Evolutionary conservation across 1,140 invertebrate species (phyloP).

Genomic region (Brachionus koreanus): DNA sequence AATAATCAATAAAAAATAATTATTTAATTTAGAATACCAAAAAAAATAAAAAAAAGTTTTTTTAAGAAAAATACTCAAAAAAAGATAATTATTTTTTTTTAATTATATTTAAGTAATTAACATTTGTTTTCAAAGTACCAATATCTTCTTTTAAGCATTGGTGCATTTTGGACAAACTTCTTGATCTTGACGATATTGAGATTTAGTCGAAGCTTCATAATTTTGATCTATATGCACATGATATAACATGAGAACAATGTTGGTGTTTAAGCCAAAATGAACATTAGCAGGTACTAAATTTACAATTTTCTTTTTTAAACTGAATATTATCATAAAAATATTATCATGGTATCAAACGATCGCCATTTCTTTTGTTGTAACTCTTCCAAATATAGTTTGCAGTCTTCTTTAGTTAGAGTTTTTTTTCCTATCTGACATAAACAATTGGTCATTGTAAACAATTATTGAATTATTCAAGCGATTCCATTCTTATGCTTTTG

Average conservation of each 20-base stretch:
- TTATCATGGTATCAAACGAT: background rate
- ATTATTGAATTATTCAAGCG: background rate
- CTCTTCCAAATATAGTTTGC: background rate
- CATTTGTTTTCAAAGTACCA: too few species aligned
- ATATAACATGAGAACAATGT: background rate
- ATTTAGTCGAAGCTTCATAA: background rate
- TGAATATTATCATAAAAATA: background rate
- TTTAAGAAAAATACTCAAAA: too few species aligned
- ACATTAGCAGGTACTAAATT: background rate
- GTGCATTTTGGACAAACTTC: too few species aligned
- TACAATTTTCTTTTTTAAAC: conserved; percentile 15
- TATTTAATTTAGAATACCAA: too few species aligned
- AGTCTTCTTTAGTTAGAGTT: background rate
- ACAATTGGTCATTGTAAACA: background rate
- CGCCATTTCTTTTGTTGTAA: background rate
- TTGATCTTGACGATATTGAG: too few species aligned
- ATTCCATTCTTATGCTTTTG: background rate
- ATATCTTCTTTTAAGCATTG: too few species aligned
- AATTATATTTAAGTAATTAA: too few species aligned
- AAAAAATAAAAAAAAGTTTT: too few species aligned
- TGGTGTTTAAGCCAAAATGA: background rate
- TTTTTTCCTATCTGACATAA: conserved; percentile 9
- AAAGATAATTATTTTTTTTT: too few species aligned
- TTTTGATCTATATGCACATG: background rate
- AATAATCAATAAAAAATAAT: too few species aligned